phyloP scores from a whole-genome alignment of 2,113 vertebrate genomes.

The Python bivittatus region DNA sequence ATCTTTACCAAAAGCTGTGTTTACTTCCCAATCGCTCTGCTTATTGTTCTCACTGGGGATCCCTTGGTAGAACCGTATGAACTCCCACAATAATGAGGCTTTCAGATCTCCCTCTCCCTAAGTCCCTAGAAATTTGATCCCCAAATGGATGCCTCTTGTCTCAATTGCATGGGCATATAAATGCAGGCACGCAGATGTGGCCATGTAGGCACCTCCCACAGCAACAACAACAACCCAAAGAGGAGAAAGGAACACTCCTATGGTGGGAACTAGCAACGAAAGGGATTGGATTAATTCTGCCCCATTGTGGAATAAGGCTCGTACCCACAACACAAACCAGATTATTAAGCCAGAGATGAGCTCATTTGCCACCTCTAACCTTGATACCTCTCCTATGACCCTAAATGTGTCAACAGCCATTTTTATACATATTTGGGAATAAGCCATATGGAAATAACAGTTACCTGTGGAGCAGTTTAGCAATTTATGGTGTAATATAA shows the following conservation, averaged over 20 bases:
- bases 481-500: background rate
- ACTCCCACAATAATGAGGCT: background rate
- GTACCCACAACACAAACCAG: background rate
- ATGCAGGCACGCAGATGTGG: background rate
- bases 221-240: background rate
- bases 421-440: background rate
- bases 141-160: no score
- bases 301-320: background rate
- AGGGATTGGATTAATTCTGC: background rate
- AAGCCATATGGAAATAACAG: background rate
- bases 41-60: background rate
- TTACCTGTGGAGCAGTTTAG: background rate
- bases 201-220: background rate
- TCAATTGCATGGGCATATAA: background rate
- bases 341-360: background rate
- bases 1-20: background rate
- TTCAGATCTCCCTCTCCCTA: background rate
- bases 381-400: background rate
- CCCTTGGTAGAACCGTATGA: background rate
- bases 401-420: background rate
- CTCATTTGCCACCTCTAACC: background rate
- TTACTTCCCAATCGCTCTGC: background rate
- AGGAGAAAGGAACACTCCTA: background rate
- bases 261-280: background rate
- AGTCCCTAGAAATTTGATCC: background rate